Evolutionary conservation across 2,888 invertebrate species (phyloP).

Genomic region (Hymenopus coronatus): DNA sequence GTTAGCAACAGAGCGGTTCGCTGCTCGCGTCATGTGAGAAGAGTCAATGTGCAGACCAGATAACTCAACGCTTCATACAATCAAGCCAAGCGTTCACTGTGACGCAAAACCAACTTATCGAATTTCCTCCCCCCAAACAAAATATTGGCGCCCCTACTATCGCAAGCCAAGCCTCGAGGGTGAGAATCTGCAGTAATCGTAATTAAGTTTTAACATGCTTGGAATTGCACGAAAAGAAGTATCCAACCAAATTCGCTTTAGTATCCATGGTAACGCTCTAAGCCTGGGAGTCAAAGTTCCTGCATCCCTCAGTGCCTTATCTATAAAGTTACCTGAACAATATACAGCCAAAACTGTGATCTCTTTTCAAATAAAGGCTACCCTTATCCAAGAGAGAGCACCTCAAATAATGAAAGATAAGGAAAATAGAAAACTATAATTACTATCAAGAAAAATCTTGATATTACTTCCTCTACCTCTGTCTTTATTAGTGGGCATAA

Average conservation of each 20-base stretch:
- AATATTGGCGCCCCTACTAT: background rate
- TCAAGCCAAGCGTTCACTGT: background rate
- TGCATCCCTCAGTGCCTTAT: background rate
- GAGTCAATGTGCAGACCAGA: background rate
- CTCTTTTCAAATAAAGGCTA: too few species aligned
- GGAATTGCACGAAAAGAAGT: background rate
- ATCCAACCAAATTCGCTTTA: background rate
- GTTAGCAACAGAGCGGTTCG: background rate
- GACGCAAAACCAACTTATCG: background rate
- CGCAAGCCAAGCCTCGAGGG: background rate
- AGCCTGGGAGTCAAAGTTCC: background rate
- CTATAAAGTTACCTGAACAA: too few species aligned
- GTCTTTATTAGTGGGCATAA: too few species aligned
- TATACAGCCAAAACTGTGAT: too few species aligned
- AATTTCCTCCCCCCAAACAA: background rate
- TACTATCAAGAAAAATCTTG: too few species aligned
- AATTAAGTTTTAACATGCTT: background rate
- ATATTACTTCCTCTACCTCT: too few species aligned
- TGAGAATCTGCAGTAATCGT: background rate
- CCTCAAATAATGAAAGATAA: too few species aligned
- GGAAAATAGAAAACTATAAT: too few species aligned
- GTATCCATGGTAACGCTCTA: background rate
- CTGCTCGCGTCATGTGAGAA: background rate
- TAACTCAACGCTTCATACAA: background rate
- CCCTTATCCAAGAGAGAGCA: too few species aligned